A percentile compares a stretch with the other conserved stretches of the same genome.
Conservation (phyloP, 1,140 invertebrate species). For the Diachasma alloeum region DNA sequence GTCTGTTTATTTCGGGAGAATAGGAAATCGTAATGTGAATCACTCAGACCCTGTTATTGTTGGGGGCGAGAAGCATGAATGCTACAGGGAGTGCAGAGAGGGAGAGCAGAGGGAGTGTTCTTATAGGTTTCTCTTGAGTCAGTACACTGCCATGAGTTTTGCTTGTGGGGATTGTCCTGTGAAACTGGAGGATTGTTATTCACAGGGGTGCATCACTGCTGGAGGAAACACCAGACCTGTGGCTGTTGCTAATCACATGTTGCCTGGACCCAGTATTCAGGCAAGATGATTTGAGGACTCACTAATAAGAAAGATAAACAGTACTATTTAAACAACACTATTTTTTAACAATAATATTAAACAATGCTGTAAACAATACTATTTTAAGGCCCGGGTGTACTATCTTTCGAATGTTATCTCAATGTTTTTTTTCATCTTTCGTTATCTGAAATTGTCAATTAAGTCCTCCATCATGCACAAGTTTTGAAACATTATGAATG, state of each 20-base stretch:
- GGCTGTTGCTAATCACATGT: conserved; percentile 58
- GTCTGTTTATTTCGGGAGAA: conserved; percentile 4
- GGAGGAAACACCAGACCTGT: conserved; percentile 61
- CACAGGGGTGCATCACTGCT: conserved; percentile 61
- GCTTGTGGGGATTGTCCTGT: conserved; percentile 64
- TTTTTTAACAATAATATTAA: too few species aligned
- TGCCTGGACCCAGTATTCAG: conserved; percentile 66
- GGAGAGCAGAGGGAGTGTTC: conserved; percentile 20
- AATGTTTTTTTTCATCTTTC: too few species aligned
- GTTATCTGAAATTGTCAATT: too few species aligned
- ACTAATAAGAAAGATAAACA: too few species aligned
- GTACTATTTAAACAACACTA: too few species aligned
- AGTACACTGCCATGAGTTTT: conserved; percentile 41
- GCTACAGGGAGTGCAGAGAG: conserved; percentile 59
- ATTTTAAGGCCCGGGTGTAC: too few species aligned
- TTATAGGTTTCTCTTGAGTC: conserved; percentile 32
- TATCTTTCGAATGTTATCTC: too few species aligned
- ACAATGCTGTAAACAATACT: too few species aligned
- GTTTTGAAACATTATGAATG: too few species aligned
- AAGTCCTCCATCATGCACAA: too few species aligned
- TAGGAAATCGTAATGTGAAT: neutral
- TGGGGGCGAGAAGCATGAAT: conserved; percentile 50
- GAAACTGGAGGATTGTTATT: conserved; percentile 58
- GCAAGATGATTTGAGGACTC: conserved; percentile 36
- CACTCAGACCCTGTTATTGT: neutral